Percentiles rank a stretch among this genome's conserved stretches.
Conservation (phyloP, 1,140 invertebrate genomes). For the Oreohelix idahoensis region DNA sequence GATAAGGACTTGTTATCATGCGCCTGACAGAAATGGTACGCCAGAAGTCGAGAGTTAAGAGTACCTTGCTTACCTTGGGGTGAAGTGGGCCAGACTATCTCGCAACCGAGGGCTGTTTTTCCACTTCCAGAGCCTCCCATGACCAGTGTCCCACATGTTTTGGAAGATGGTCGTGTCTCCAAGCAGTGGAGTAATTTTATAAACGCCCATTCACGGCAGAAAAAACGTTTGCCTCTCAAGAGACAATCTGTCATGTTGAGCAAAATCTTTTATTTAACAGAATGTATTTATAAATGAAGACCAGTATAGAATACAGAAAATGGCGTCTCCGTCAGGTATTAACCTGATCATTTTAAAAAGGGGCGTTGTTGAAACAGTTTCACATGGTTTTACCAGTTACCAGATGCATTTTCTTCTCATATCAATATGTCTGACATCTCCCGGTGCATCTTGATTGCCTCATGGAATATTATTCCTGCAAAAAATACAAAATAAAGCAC, state of each 20-base stretch:
- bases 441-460: too few relatives aligned
- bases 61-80: constrained; percentile 61
- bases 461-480: too few relatives aligned
- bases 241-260: constrained; percentile 61
- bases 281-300: too few relatives aligned
- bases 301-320: too few relatives aligned
- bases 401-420: too few relatives aligned
- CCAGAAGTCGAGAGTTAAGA: constrained; percentile 63
- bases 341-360: too few relatives aligned
- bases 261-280: background rate
- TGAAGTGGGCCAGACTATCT: constrained; percentile 84
- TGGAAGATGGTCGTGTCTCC: constrained; percentile 76
- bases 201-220: constrained; percentile 94
- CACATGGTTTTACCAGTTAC: too few relatives aligned
- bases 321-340: too few relatives aligned
- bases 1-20: constrained; percentile 80
- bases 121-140: constrained; percentile 92
- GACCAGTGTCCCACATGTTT: constrained; percentile 84
- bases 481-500: too few relatives aligned
- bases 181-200: constrained; percentile 92
- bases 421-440: too few relatives aligned
- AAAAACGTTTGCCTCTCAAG: constrained; percentile 74
- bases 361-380: too few relatives aligned
- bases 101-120: constrained; percentile 83
- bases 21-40: constrained; percentile 73